Evolutionary conservation across 2,888 invertebrate species (phyloP), one percentile per base, ranked within the genome.

Genomic region (Agrochola lota): DNA sequence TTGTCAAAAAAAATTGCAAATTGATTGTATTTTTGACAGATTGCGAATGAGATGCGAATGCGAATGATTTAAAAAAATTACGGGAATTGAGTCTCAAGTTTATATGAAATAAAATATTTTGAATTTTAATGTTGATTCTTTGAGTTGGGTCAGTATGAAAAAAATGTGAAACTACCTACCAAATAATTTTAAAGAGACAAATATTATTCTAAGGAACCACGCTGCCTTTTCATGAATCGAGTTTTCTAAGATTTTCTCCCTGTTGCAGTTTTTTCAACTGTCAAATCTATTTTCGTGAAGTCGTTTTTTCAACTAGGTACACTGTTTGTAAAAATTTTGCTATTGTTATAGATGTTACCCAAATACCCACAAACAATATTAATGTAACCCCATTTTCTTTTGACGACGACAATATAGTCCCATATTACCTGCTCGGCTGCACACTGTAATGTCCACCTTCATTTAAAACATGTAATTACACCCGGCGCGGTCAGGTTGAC

Each of bases 361-460:
- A 23, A 72, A 72, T 11, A 40, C 17, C 17, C n/a, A 7, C 55
- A 6, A 63, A 30, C 23, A 52, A 63, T 71, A 46, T 26, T 26
- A 46, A 43, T 55, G 23, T 2, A 40, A 52, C 15, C 49, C 26
- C 26, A n/a, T 63, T 68, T 52, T 59, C 30, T 46, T 17, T 69
- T 40, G 30, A 71, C 35, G 68, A 59, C 40, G 40, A 17, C 46
- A 60, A 35, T 72, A 71, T 60, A 72, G 52, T 46, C 11, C 59
- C 52, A n/a, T 84, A 55, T 74, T 74, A 74, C 64, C 11, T 49
- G 73, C 64, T 62, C 15, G 35, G 20, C 40, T 85, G 70, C 85
- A 85, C 74, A 71, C 72, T 86, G 88, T 92, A 91, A 92, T 91
- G 89, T 89, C 89, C 79, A 86, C 88, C 82, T 81, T 72, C 60